Base-by-base conservation (phyloP, 1,140 invertebrate species). In the Parasteatoda tepidariorum region DNA sequence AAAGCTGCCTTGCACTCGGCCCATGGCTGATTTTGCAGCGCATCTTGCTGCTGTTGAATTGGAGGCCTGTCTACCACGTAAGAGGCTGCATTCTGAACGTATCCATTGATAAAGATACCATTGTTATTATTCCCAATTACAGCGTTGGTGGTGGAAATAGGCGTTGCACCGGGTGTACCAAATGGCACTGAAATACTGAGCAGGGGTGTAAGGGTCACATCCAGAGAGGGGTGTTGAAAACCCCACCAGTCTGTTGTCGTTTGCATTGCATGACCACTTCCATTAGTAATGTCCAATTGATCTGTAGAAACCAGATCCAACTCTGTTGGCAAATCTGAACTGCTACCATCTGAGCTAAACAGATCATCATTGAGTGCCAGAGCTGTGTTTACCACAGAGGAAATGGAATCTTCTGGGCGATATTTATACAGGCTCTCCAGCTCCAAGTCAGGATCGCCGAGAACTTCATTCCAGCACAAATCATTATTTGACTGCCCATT, bases 391-490 rank as follows among this genome's bases (percentile, higher is more conserved):
- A 83, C 79, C 18, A 83, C 79, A 9, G 83, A 76, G 11, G 83
- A 68, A 24, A 84, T 76, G 13, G 83, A 76, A 62, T 84, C 71
- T 64, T 84, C 85, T 9, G 57, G 85, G 11, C 83, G 18, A 15
- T 84, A 84, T 26, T 78, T 85, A 59, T 87, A 88, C 57, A 90
- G 88, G 71, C 89, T 88, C 31, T 90, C 89, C 54, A 86, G 41
- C 48, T 86, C 86, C 11, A 86, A 61, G 73, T 90, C 89, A 59
- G 90, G 89, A 78, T 89, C 87, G 13, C 85, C 89, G n/a, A 91
- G 85, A 26, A 91, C 87, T n/a, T 89, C 86, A 48, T 89, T 90
- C 89, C 88, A 90, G 86, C 87, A 90, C 67, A 90, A 88, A 79
- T 90, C 89, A 9, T 67, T 64, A 24, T 18, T 57, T 6, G 9